A percentile compares a stretch with the other conserved stretches of the same genome.
Conservation (phyloP, 1,140 invertebrate species). For the Lanistes nyassanus region DNA sequence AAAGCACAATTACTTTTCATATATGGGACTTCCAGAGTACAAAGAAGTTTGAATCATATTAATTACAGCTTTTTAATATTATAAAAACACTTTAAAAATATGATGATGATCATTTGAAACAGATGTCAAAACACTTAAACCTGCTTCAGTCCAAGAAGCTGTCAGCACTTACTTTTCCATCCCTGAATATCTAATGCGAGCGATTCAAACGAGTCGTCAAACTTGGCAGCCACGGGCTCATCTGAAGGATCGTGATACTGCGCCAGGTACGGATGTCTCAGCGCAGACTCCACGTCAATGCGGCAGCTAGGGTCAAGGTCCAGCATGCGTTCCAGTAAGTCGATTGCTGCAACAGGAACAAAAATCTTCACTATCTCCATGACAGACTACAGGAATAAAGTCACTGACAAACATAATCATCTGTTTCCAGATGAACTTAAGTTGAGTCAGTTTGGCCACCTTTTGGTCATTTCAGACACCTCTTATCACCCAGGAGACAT, state of each 20-base stretch:
- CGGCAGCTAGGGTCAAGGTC: slow-evolving; percentile 94
- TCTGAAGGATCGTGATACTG: slow-evolving; percentile 94
- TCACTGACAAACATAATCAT: too few relatives aligned
- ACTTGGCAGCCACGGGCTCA: slow-evolving; percentile 86
- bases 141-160: too few relatives aligned
- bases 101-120: too few relatives aligned
- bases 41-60: too few relatives aligned
- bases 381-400: not conserved
- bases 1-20: too few relatives aligned
- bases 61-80: too few relatives aligned
- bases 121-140: not conserved
- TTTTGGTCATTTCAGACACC: too few relatives aligned
- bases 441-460: too few relatives aligned
- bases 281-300: slow-evolving; percentile 90
- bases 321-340: slow-evolving; percentile 93
- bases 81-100: too few relatives aligned
- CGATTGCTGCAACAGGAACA: slow-evolving; percentile 76
- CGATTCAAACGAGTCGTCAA: slow-evolving; percentile 95
- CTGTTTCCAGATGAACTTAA: too few relatives aligned
- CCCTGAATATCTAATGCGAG: slow-evolving; percentile 90
- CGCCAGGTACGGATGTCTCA: slow-evolving; percentile 85
- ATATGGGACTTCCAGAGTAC: too few relatives aligned
- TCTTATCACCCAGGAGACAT: too few relatives aligned
- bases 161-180: slow-evolving; percentile 88
- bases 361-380: not conserved